phyloP scores from a whole-genome alignment of 1,140 invertebrate species.

The Chrysopa pallens region DNA sequence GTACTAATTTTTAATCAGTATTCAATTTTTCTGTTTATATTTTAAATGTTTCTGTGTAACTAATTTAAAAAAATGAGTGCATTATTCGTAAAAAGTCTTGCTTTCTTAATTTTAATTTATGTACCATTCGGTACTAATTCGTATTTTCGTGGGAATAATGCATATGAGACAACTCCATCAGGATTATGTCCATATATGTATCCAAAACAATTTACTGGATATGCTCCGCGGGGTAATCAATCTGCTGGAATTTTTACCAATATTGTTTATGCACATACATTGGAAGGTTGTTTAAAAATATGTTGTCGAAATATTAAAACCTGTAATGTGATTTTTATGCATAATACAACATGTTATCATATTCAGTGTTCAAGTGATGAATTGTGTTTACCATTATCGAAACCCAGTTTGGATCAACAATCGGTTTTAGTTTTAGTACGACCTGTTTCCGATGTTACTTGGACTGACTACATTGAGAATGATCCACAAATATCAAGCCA shows the following conservation, averaged over 20 bases:
- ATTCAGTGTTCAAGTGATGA: slow-evolving; percentile 50
- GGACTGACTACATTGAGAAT: slow-evolving; percentile 29
- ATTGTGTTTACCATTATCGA: slow-evolving; percentile 46
- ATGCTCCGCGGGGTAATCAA: slow-evolving; percentile 30
- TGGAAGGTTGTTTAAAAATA: slow-evolving; percentile 45
- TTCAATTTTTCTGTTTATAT: too few species aligned
- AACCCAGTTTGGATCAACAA: slow-evolving; percentile 29
- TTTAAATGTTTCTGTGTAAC: too few species aligned
- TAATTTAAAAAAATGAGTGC: too few species aligned
- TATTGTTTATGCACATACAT: slow-evolving; percentile 27
- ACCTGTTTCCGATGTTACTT: slow-evolving; percentile 35
- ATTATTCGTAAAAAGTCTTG: too few species aligned
- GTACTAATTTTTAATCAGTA: too few species aligned
- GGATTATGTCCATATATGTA: slow-evolving; percentile 18
- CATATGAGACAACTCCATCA: too few species aligned
- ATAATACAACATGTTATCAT: slow-evolving; percentile 56
- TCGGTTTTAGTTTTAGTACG: slow-evolving; percentile 60
- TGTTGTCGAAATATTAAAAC: slow-evolving; percentile 41
- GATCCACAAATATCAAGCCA: slow-evolving; percentile 12
- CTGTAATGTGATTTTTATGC: slow-evolving; percentile 67
- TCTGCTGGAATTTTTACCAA: slow-evolving; percentile 39
- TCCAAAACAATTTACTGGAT: slow-evolving; percentile 19
- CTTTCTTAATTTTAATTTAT: too few species aligned
- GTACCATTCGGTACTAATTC: too few species aligned
- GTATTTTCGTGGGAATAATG: too few species aligned